Conservation (phyloP, 1,140 invertebrate species). For the Nymphalis io region DNA sequence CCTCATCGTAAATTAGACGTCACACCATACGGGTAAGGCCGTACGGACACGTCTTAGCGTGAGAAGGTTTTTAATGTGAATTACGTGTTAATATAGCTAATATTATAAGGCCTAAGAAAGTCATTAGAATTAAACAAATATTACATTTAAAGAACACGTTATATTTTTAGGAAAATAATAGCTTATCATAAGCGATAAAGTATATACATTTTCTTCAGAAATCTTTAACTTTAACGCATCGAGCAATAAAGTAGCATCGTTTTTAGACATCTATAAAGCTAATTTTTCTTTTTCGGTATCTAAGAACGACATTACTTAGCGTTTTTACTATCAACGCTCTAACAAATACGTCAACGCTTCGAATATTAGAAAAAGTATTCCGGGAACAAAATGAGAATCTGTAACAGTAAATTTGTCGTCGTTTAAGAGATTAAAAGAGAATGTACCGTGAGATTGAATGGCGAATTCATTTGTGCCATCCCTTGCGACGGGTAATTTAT, state of each 20-base stretch:
- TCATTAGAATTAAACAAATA: not conserved
- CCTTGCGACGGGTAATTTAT: constrained; percentile 64
- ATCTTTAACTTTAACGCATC: constrained; percentile 30
- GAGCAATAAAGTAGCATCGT: constrained; percentile 5
- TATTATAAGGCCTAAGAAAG: not conserved
- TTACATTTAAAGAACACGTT: not conserved
- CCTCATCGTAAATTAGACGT: constrained; percentile 37
- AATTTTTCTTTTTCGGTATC: too few relatives aligned
- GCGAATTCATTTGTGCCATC: constrained; percentile 71
- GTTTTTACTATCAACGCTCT: constrained; percentile 35
- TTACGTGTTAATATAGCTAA: constrained; percentile 13
- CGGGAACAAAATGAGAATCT: constrained; percentile 70
- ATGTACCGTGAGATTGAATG: constrained; percentile 76
- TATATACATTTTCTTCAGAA: not conserved
- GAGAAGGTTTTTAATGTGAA: constrained; percentile 41
- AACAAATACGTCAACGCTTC: constrained; percentile 62
- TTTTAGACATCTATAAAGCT: constrained; percentile 30
- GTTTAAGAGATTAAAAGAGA: constrained; percentile 77
- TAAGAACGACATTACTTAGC: too few relatives aligned
- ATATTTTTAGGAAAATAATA: too few relatives aligned
- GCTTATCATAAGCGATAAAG: not conserved
- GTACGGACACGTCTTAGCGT: constrained; percentile 35
- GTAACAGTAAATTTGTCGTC: constrained; percentile 75
- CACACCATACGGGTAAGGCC: constrained; percentile 27
- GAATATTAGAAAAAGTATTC: constrained; percentile 62